Evolutionary conservation across 2,888 invertebrate species (phyloP), one percentile per base, ranked within the genome.

Genomic region (Parasteatoda lunata): DNA sequence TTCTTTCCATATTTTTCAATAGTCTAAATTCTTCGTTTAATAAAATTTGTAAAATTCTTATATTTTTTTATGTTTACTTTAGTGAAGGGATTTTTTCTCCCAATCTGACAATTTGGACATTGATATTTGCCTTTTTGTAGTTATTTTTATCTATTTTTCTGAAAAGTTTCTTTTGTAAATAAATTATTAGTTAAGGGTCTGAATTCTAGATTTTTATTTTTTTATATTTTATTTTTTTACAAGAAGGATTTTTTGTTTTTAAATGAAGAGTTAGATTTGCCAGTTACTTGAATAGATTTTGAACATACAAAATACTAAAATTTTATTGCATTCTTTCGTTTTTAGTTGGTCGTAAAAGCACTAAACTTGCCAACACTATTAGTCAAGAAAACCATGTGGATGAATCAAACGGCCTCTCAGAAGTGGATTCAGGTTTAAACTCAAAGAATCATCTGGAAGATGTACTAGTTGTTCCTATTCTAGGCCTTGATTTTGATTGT

Each of bases 391-490:
- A 73, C n/a, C 75, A 81, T 15, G 11, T 48, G 15, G 86, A 87
- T 51, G 86, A 87, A 30, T 7, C 69, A 3, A 87, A 87, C 77
- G 82, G 82, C 8, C 3, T 64, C 13, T 48, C 59, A 9, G 86
- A 87, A 73, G 51, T 47, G 5, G 86, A 87, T 82, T 13, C 72
- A 13, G 13, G 49, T 52, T 45, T 66, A 11, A 65, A 64, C 47
- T 15, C 73, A 9, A 88, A 80, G 64, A 51, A 71, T 15, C 86
- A 71, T 15, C 51, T 85, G 2, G 89, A 89, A 72, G 89, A 92
- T 68, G 95, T 96, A n/a, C 92, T 96, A 47, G 94, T 96, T 66
- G 94, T 96, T 90, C 94, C 95, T 45, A 93, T 96, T 79, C 91
- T 91, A 13, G 90, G 91, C n/a, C 94, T 93, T 15, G 93, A 92